Conservation (phyloP, 2,888 invertebrate genomes). For the Agelastica alni region DNA sequence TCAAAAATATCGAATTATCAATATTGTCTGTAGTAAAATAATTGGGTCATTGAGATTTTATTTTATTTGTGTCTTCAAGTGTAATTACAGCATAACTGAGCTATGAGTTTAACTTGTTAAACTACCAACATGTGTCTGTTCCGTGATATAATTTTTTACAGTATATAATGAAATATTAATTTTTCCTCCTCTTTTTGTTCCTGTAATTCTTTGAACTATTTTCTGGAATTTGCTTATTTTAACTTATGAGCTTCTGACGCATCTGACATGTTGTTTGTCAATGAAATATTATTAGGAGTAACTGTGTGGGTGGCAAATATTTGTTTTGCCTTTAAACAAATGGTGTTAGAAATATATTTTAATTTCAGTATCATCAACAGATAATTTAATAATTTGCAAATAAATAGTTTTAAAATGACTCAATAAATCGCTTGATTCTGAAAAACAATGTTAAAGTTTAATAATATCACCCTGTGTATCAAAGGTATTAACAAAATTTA, state of each 20-base stretch:
- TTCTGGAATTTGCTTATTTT: constrained; percentile 62
- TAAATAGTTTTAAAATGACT: too few species aligned
- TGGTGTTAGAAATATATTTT: too few species aligned
- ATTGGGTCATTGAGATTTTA: constrained; percentile 35
- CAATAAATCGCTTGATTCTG: too few species aligned
- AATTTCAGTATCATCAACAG: too few species aligned
- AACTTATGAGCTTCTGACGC: constrained; percentile 62
- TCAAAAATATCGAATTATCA: constrained; percentile 43
- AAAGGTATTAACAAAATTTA: too few species aligned
- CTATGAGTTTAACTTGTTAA: constrained; percentile 45
- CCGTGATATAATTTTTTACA: constrained; percentile 27
- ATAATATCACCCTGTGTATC: too few species aligned
- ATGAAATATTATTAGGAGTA: too few species aligned
- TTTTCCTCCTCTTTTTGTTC: constrained; percentile 53
- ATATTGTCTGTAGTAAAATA: constrained; percentile 39
- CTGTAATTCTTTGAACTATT: constrained; percentile 62
- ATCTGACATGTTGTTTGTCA: constrained; percentile 55
- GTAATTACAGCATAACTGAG: constrained; percentile 30
- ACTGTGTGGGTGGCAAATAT: too few species aligned
- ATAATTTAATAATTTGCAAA: too few species aligned
- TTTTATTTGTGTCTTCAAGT: constrained; percentile 1
- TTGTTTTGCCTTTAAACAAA: too few species aligned
- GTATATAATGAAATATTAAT: constrained; percentile 36
- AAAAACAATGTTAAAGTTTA: too few species aligned
- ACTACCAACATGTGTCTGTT: constrained; percentile 39